Base-by-base conservation (phyloP, 2,113 vertebrate species). In the Anser cygnoides region DNA sequence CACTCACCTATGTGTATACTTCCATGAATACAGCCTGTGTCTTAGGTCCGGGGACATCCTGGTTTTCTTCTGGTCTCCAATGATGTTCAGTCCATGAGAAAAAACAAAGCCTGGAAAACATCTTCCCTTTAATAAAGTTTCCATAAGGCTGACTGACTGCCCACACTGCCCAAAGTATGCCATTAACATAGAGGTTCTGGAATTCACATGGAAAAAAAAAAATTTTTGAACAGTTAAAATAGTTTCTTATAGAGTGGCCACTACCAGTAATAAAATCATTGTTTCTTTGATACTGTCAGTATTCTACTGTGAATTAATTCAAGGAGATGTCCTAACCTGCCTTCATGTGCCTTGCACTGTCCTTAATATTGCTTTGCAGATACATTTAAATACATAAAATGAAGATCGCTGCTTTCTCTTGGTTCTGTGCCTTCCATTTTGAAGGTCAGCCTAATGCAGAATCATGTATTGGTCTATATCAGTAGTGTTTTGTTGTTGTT, bases 1-100 rank as follows among this genome's bases (percentile, higher is more conserved):
- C 0, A 0, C 6, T 33, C 19, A 9, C 4, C 0, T 0, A 2
- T 1, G 1, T 44, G 15, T 35, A 58, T 55, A 18, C 8, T 80
- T 74, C 22, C 23, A 73, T 28, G 6, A 14, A 57, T 76, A 18
- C 26, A 15, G 6, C 6, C 11, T 6, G 3, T 33, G 31, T 50
- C 18, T 84, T 76, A 52, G 46, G 37, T 37, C 5, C 33, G 1
- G 8, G 13, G 8, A 58, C 8, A 33, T 59, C 8, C 0, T 4
- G 41, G 13, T 26, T 83, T 82, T 76, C 28, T 58, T 92, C 41
- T 73, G 16, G 20, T 80, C n/a, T 84, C 35, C 9, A 23, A 18
- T 37, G 37, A 28, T 73, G 33, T 29, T 70, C 37, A 10, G 10
- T 67, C n/a, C 43, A 50, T 33, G 15, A 9, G 3, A 71, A 67